These are phyloP conservation scores for Enchytraeus crypticus DNA, from an alignment of 2,888 invertebrate species.

Conservation along the genomic window DNA sequence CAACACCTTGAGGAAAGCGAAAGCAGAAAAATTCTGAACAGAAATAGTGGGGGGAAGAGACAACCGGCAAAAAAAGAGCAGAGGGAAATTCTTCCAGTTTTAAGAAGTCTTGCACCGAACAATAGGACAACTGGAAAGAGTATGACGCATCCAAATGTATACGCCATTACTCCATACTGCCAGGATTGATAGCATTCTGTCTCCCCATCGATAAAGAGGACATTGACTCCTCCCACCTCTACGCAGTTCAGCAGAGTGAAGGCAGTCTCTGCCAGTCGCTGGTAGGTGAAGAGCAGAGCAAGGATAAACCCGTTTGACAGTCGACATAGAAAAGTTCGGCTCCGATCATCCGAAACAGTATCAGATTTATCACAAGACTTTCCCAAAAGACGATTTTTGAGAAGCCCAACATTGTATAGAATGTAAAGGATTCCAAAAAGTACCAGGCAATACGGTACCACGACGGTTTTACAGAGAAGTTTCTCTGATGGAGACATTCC, in stretches of 20 bases:
- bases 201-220: slow-evolving; percentile 25
- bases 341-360: no score
- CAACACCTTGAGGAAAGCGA: no score
- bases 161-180: slow-evolving; percentile 28
- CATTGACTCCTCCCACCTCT: slow-evolving; percentile 18
- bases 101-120: slow-evolving; percentile 26
- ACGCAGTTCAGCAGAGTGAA: slow-evolving; percentile 28
- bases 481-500: slow-evolving; percentile 18
- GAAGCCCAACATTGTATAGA: not conserved
- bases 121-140: slow-evolving; percentile 25
- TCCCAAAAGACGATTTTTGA: no score
- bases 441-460: slow-evolving; percentile 21
- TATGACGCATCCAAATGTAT: slow-evolving; percentile 21
- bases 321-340: slow-evolving; percentile 19
- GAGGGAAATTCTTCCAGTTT: slow-evolving; percentile 21
- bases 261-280: slow-evolving; percentile 26
- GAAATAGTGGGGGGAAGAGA: slow-evolving; percentile 24
- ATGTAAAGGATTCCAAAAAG: slow-evolving; percentile 19
- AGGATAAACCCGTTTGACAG: slow-evolving; percentile 27
- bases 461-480: slow-evolving; percentile 15
- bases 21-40: slow-evolving; percentile 9
- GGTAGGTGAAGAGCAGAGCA: slow-evolving; percentile 27
- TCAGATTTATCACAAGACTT: no score
- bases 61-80: slow-evolving; percentile 26
- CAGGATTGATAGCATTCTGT: slow-evolving; percentile 24